Conservation (phyloP, 1,140 invertebrate genomes). For the Trachelipus rathkii region DNA sequence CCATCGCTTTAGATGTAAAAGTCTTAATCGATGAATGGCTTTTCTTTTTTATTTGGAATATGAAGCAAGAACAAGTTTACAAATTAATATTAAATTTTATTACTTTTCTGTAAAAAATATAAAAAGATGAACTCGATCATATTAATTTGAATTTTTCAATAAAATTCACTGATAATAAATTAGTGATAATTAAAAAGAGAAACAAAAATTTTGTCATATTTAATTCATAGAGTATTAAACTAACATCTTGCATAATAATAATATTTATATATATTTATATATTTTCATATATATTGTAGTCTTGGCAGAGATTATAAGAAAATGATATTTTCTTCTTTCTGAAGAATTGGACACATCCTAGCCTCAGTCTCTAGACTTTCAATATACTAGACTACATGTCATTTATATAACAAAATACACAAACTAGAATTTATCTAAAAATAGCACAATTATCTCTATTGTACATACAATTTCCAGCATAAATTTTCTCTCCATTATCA, state of each 20-base stretch:
- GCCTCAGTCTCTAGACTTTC: constrained; percentile 30
- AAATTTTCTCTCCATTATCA: constrained; percentile 7
- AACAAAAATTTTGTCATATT: constrained; percentile 31
- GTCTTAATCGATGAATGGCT: too few relatives aligned
- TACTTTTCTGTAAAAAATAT: too few relatives aligned
- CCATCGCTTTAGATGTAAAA: too few relatives aligned
- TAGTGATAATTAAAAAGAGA: too few relatives aligned
- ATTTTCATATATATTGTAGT: constrained; percentile 34
- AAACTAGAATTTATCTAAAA: constrained; percentile 45
- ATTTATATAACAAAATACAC: constrained; percentile 45
- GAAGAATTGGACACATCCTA: constrained; percentile 12
- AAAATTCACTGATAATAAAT: too few relatives aligned
- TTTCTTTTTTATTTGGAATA: too few relatives aligned
- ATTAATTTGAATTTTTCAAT: too few relatives aligned
- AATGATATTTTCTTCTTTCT: constrained; percentile 38
- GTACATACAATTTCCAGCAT: not conserved
- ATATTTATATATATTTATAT: constrained; percentile 16
- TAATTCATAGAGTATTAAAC: constrained; percentile 44
- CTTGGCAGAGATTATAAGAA: constrained; percentile 40
- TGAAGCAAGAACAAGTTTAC: too few relatives aligned
- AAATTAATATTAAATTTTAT: too few relatives aligned
- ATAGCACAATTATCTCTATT: constrained; percentile 44
- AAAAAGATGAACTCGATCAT: too few relatives aligned
- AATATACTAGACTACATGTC: constrained; percentile 41
- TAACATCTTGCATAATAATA: constrained; percentile 39